Conservation (phyloP, 2,888 invertebrate species). For the Oithona nana region DNA sequence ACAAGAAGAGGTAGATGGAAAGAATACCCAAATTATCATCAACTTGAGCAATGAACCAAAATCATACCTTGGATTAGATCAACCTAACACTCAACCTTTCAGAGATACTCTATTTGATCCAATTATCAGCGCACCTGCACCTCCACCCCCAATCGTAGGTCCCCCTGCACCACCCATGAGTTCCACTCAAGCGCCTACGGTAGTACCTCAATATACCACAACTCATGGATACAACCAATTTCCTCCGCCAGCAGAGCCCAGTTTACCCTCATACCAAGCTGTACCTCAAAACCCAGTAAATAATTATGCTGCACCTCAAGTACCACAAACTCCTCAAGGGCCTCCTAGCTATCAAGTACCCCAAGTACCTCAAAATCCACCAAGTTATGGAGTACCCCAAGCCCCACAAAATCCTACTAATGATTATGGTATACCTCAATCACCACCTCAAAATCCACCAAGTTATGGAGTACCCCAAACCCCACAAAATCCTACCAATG, state of each 20-base stretch:
- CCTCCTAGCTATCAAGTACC: background rate
- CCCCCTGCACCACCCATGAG: background rate
- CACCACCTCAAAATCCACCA: too few relatives aligned
- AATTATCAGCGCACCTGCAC: background rate
- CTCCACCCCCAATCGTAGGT: background rate
- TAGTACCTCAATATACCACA: background rate
- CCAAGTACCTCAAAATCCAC: too few relatives aligned
- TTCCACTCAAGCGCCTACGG: background rate
- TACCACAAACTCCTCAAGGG: too few relatives aligned
- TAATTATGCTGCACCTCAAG: too few relatives aligned
- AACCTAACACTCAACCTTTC: background rate
- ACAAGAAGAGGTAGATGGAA: background rate
- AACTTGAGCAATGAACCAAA: constrained; percentile 3
- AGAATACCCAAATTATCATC: constrained; percentile 4
- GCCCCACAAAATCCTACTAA: too few relatives aligned
- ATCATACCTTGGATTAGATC: background rate
- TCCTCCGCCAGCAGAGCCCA: background rate
- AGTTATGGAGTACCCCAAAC: background rate
- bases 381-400: too few relatives aligned
- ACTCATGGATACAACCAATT: background rate
- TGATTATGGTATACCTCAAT: background rate
- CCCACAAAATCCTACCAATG: background rate
- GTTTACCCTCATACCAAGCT: too few relatives aligned
- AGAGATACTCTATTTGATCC: background rate
- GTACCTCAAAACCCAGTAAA: too few relatives aligned